Evolutionary conservation across 2,888 invertebrate genomes (phyloP).

Genomic region (Osmoderma eremita): DNA sequence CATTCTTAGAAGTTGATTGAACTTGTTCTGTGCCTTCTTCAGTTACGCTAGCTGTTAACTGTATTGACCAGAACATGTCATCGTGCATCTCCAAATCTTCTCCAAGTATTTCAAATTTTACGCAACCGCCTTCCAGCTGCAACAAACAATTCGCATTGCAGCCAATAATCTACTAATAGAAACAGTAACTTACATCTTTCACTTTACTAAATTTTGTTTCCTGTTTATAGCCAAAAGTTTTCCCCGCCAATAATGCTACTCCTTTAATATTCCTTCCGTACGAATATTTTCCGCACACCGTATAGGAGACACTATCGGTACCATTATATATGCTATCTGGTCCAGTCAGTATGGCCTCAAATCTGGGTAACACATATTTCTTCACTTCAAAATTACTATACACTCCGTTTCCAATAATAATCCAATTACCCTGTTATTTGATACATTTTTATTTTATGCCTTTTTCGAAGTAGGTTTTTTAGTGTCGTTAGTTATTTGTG

Average conservation of each 20-base stretch:
- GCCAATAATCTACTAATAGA: background rate
- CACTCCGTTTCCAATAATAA: background rate
- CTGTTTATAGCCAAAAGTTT: conserved; percentile 48
- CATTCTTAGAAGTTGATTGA: conserved; percentile 71
- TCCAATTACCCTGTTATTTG: conserved; percentile 15
- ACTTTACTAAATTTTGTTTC: conserved; percentile 52
- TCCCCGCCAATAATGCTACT: conserved; percentile 62
- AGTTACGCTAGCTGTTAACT: conserved; percentile 60
- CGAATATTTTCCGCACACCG: conserved; percentile 71
- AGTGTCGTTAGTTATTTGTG: too few species aligned
- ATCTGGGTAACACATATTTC: conserved; percentile 70
- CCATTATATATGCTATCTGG: conserved; percentile 66
- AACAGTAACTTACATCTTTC: conserved; percentile 54
- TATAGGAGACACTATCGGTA: conserved; percentile 63
- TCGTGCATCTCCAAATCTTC: conserved; percentile 48
- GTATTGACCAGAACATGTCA: conserved; percentile 3
- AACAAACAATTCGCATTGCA: background rate
- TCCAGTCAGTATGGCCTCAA: conserved; percentile 67
- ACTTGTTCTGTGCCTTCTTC: conserved; percentile 74
- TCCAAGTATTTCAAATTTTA: conserved; percentile 52
- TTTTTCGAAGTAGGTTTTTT: too few species aligned
- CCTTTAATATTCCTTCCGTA: conserved; percentile 72
- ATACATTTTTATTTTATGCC: background rate
- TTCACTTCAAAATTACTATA: conserved; percentile 65
- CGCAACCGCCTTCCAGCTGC: conserved; percentile 60